Evolutionary conservation across 2,888 invertebrate species (phyloP), one percentile per base, ranked within the genome.

Genomic region (Fragum fragum): DNA sequence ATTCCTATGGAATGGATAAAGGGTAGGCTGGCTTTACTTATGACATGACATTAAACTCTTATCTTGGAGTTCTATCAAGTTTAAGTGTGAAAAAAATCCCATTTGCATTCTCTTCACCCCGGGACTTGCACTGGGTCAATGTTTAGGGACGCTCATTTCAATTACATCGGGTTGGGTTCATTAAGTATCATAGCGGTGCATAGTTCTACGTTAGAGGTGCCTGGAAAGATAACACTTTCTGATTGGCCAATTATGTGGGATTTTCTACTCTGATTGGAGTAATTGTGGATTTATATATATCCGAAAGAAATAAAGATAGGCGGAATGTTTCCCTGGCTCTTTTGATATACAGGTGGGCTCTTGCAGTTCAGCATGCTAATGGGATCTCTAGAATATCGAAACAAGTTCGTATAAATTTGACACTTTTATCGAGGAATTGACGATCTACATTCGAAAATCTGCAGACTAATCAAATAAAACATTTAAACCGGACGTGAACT

Each of bases 101-200:
- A 47, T n/a, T 47, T 47, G 47, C 47, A 47, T n/a, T n/a, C 47
- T 16, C 47, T 2, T 36, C 32, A 36, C n/a, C 14, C 47, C 14
- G 16, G 18, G 47, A 47, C 2, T 18, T 47, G 47, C 47, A 47
- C 47, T 3, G 47, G 47, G 47, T 47, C 47, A 47, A 18, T 47
- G 47, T n/a, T 36, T 47, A 47, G 47, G 47, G 47, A 47, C 47
- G 47, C 47, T 14, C 47, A 47, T 47, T 47, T 47, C 14, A 57
- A 28, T 68, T 42, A 68, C 42, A 68, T 68, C 68, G 26, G 26
- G 42, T 68, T 68, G 68, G 42, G 68, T 68, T 68, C 68, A 68
- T 68, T 68, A 42, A 26, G 68, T 68, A 42, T 39, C 39, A n/a
- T 68, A 36, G n/a, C 36, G 42, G 68, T 68, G 42, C 68, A 68